Conservation (phyloP, 1,140 invertebrate genomes). For the Cryptotermes secundus region DNA sequence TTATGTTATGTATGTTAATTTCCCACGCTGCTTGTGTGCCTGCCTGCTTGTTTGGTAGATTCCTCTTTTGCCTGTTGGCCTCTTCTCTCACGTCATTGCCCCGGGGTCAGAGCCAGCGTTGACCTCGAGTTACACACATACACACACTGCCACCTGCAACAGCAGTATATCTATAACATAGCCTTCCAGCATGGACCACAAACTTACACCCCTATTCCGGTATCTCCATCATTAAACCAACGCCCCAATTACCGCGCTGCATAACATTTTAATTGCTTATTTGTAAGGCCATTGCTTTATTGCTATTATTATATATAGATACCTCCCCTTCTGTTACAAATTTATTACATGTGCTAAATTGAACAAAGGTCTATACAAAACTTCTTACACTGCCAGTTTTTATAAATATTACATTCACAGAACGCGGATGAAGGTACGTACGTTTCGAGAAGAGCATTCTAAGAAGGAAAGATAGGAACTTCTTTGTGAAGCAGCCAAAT, state of each 20-base stretch:
- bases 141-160: constrained; percentile 9
- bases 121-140: not conserved
- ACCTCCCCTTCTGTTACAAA: not conserved
- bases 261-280: not conserved
- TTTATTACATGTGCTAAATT: not conserved
- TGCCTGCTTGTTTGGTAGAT: not conserved
- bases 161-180: not conserved
- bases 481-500: too few relatives aligned
- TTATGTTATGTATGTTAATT: constrained; percentile 4
- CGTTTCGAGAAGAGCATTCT: too few relatives aligned
- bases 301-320: not conserved
- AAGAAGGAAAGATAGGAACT: too few relatives aligned
- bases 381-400: not conserved
- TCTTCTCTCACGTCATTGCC: not conserved
- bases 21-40: not conserved
- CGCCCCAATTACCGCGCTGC: not conserved
- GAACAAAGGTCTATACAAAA: not conserved
- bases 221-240: not conserved
- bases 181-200: not conserved
- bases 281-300: not conserved
- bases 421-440: too few relatives aligned
- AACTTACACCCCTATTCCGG: not conserved
- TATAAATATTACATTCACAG: too few relatives aligned
- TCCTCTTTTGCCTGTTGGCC: constrained; percentile 6
- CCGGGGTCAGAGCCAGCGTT: not conserved